These are phyloP conservation scores for Hemiscyllium ocellatum DNA, from an alignment of 2,113 vertebrate genomes.

Conservation along the genomic window DNA sequence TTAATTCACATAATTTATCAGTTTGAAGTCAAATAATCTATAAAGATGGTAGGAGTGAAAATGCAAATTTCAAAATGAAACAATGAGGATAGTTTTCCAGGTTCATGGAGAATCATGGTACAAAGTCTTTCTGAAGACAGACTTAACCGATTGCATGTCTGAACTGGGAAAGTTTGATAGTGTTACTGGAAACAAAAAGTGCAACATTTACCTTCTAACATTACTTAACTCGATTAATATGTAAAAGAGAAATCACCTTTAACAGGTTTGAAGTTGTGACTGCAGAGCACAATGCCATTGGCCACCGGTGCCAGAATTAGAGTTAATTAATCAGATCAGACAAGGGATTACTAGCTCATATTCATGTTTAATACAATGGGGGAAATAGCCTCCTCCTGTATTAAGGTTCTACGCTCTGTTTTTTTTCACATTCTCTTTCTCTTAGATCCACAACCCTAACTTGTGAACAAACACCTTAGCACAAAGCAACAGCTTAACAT, in stretches of 20 bases:
- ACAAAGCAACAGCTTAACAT: neutral
- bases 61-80: neutral
- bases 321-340: neutral
- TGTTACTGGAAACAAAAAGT: neutral
- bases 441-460: neutral
- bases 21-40: neutral
- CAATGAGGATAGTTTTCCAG: neutral
- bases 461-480: neutral
- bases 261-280: neutral
- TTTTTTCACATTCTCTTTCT: neutral
- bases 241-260: neutral
- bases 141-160: neutral
- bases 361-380: neutral
- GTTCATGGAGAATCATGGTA: neutral
- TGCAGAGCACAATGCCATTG: neutral
- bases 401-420: neutral
- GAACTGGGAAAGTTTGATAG: neutral
- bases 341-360: neutral
- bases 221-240: neutral
- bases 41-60: neutral
- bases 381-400: neutral
- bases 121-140: neutral
- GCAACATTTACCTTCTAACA: neutral
- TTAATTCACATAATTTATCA: neutral
- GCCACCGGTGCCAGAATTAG: neutral